Percentiles rank a stretch among this genome's conserved stretches.
Evolutionary conservation across 2,797 vertebrate species (phyloP).

Genomic region (Acanthornis magna): DNA sequence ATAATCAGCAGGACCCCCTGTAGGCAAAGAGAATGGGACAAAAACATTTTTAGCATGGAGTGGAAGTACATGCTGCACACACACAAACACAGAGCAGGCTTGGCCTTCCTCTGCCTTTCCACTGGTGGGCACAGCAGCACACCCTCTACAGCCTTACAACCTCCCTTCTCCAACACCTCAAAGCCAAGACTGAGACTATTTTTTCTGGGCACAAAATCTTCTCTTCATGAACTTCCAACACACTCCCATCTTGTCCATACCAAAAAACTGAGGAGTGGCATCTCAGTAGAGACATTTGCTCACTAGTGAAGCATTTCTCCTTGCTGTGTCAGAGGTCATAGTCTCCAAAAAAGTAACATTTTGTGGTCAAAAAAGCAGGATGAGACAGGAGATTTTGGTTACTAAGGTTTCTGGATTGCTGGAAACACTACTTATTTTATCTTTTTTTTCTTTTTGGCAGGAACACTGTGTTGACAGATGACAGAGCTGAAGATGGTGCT

Average conservation of each 20-base stretch:
- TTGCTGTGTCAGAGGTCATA: not conserved
- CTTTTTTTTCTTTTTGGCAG: not conserved
- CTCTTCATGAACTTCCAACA: not conserved
- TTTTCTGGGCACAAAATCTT: not conserved
- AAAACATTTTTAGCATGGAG: not conserved
- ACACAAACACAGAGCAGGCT: not conserved
- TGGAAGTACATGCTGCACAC: not conserved
- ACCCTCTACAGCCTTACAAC: not conserved
- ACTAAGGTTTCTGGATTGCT: slow-evolving; percentile 4
- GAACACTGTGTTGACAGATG: not conserved
- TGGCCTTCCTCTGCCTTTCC: not conserved
- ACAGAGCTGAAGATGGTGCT: not conserved
- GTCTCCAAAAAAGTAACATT: not conserved
- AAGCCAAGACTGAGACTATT: not conserved
- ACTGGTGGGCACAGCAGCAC: not conserved
- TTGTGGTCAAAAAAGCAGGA: slow-evolving; percentile 38
- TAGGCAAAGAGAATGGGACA: not conserved
- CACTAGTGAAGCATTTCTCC: slow-evolving; percentile 14
- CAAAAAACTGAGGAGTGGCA: not conserved
- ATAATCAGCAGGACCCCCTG: not conserved
- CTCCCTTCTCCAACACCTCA: not conserved
- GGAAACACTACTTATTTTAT: not conserved
- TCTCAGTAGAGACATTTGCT: slow-evolving; percentile 7
- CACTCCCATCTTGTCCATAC: not conserved
- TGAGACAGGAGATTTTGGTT: not conserved